Conservation (phyloP, 1,140 invertebrate genomes). For the Anastrepha obliqua region DNA sequence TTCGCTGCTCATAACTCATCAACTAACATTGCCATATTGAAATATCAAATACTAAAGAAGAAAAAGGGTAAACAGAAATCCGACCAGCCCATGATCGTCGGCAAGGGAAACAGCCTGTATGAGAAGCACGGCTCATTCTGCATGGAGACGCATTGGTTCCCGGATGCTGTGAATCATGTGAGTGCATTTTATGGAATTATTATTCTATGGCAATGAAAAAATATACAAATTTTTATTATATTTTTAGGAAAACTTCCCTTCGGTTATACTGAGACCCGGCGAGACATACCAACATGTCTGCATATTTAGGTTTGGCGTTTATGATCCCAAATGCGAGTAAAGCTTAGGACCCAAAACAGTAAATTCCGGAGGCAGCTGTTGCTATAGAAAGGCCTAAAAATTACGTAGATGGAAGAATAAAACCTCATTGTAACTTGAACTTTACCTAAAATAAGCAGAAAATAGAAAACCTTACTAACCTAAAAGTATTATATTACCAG, state of each 20-base stretch:
- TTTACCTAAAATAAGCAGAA: no score
- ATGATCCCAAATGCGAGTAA: constrained; percentile 7
- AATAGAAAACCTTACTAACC: no score
- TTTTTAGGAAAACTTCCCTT: constrained; percentile 83
- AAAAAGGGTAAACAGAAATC: constrained; percentile 7
- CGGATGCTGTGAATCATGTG: constrained; percentile 91
- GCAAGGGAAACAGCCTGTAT: constrained; percentile 84
- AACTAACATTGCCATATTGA: background rate
- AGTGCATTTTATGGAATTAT: constrained; percentile 60
- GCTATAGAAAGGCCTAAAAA: no score
- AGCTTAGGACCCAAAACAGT: no score
- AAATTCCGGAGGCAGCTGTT: no score
- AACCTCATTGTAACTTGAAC: no score
- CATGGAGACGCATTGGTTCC: constrained; percentile 94
- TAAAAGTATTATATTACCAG: no score
- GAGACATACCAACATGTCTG: constrained; percentile 81
- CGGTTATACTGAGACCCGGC: constrained; percentile 83
- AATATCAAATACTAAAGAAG: constrained; percentile 39
- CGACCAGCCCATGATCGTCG: constrained; percentile 74
- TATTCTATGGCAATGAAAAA: background rate
- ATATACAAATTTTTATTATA: constrained; percentile 59
- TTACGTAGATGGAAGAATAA: no score
- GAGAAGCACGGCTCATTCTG: constrained; percentile 88
- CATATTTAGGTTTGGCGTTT: constrained; percentile 78
- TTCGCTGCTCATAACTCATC: background rate